These are phyloP conservation scores for Gulo gulo DNA, from an alignment of 2,113 vertebrate species.

Conservation along the genomic window DNA sequence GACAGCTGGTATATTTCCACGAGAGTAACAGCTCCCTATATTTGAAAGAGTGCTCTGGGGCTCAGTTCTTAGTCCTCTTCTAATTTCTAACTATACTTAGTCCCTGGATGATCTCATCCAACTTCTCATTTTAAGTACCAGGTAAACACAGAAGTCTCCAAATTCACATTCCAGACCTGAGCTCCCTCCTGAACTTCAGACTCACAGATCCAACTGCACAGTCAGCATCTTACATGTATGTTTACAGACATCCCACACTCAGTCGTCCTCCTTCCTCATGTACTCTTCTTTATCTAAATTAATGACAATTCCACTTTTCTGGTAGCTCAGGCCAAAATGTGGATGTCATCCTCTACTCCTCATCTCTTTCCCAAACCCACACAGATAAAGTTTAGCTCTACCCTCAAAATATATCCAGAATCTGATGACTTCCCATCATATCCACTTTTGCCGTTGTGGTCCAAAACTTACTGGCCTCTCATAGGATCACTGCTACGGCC, in stretches of 20 bases:
- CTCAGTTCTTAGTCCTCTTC: neutral
- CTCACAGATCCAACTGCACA: no score
- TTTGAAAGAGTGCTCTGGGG: neutral
- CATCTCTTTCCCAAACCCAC: neutral
- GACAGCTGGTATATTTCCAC: neutral
- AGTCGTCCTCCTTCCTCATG: neutral
- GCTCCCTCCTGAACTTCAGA: neutral
- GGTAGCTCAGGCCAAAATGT: neutral
- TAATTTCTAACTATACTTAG: neutral
- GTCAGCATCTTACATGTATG: neutral
- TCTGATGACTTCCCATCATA: neutral
- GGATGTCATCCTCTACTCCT: no score
- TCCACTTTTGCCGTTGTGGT: neutral
- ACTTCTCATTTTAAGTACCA: neutral
- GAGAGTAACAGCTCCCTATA: neutral
- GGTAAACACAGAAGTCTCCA: neutral
- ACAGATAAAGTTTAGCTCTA: neutral
- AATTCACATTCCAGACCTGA: neutral
- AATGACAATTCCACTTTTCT: neutral
- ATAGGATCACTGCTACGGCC: neutral
- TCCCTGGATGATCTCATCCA: neutral
- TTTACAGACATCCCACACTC: neutral
- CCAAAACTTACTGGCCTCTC: neutral
- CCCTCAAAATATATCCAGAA: neutral
- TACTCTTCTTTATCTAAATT: neutral